Conservation (phyloP, 2,113 vertebrate species). For the Montifringilla adamsi region DNA sequence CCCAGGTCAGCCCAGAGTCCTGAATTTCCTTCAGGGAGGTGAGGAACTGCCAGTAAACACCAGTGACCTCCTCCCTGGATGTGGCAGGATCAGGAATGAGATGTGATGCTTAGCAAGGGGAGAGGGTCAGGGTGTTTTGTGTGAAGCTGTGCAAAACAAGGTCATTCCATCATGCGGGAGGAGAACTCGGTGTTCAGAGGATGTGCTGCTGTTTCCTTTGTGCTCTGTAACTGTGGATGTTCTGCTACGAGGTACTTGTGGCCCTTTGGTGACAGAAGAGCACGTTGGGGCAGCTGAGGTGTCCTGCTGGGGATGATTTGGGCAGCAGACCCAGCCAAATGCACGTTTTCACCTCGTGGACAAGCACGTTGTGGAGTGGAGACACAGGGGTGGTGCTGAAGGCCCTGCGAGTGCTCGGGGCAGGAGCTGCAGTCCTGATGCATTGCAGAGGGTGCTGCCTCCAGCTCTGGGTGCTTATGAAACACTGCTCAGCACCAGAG, state of each 20-base stretch:
- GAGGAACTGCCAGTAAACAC: background rate
- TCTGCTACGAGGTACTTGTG: background rate
- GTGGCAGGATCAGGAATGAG: background rate
- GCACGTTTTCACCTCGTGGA: background rate
- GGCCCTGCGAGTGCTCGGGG: background rate
- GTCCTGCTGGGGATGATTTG: background rate
- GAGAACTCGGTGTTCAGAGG: fast-evolving
- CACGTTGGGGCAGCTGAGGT: background rate
- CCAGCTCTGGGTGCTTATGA: background rate
- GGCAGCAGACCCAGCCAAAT: background rate
- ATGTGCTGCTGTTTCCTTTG: background rate
- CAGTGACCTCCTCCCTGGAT: background rate
- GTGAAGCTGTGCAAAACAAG: background rate
- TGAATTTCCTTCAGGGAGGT: background rate
- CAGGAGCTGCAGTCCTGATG: background rate
- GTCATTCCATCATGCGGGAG: background rate
- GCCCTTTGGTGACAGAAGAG: background rate
- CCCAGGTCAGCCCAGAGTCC: background rate
- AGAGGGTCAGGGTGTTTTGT: background rate
- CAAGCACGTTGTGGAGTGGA: background rate
- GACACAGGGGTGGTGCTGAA: background rate
- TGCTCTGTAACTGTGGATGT: background rate
- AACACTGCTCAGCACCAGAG: background rate
- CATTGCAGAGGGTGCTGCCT: background rate
- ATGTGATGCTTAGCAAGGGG: background rate